Evolutionary conservation across 2,888 invertebrate genomes (phyloP).

Genomic region (Hanleya hanleyi): DNA sequence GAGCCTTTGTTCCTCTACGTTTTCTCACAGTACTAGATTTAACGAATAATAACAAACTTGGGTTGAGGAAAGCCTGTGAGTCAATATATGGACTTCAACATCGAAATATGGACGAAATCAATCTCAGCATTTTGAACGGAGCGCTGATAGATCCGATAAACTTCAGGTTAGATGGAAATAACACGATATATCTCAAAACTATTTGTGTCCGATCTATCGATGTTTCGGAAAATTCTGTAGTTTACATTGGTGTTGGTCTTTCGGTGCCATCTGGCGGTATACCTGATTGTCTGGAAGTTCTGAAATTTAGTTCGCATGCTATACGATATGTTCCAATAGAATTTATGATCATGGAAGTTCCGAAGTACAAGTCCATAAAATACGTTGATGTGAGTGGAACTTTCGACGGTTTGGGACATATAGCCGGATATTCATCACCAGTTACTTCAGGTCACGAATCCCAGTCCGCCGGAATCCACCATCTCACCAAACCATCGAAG

Average conservation of each 20-base stretch:
- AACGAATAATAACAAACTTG: too few species aligned
- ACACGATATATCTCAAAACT: not conserved
- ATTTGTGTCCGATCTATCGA: not conserved
- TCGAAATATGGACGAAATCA: not conserved
- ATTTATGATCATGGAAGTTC: not conserved
- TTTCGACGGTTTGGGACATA: not conserved
- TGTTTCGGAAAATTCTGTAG: not conserved
- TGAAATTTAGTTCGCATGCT: not conserved
- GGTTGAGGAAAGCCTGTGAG: too few species aligned
- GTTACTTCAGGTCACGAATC: too few species aligned
- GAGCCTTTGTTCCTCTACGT: too few species aligned
- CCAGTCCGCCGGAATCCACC: too few species aligned
- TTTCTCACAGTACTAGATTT: too few species aligned
- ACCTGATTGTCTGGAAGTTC: not conserved
- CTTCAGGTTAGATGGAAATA: not conserved
- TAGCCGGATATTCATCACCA: not conserved
- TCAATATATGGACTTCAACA: not conserved
- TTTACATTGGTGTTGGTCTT: not conserved
- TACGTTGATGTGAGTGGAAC: not conserved
- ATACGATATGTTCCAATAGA: not conserved
- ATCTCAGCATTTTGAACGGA: not conserved
- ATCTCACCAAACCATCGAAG: too few species aligned
- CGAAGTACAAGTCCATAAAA: not conserved
- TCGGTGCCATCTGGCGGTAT: not conserved
- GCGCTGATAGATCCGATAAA: not conserved